Evolutionary conservation across 2,113 vertebrate species (phyloP).

Genomic region (Urocynchramus pylzowi): DNA sequence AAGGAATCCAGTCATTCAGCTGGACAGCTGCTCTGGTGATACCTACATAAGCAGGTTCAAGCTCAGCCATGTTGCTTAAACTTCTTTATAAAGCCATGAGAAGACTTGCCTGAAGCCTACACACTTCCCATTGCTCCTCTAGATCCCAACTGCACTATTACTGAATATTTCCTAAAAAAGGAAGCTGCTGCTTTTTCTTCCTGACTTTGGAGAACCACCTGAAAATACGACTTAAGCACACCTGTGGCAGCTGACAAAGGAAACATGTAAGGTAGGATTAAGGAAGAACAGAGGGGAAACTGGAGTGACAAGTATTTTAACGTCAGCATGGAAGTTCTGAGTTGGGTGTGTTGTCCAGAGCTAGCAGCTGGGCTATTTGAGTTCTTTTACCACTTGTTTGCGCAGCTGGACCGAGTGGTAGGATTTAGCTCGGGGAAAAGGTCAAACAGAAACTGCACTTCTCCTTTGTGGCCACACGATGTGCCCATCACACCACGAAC

Average conservation of each 20-base stretch:
- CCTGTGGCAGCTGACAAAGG: background rate
- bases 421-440: background rate
- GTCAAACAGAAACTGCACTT: background rate
- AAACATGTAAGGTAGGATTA: background rate
- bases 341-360: background rate
- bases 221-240: background rate
- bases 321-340: background rate
- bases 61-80: background rate
- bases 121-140: background rate
- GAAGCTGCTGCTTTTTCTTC: background rate
- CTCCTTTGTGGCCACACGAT: conserved; percentile 31
- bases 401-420: background rate
- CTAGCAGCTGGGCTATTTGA: background rate
- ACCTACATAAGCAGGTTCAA: background rate
- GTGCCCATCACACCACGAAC: background rate
- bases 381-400: background rate
- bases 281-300: background rate
- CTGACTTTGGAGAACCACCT: background rate
- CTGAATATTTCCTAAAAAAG: background rate
- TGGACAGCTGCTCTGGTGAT: background rate
- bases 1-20: background rate
- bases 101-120: background rate
- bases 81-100: background rate
- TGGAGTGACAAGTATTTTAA: background rate
- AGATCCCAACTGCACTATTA: background rate